These are phyloP conservation scores for Acleris sparsana DNA, from an alignment of 2,888 invertebrate species.

Conservation along the genomic window DNA sequence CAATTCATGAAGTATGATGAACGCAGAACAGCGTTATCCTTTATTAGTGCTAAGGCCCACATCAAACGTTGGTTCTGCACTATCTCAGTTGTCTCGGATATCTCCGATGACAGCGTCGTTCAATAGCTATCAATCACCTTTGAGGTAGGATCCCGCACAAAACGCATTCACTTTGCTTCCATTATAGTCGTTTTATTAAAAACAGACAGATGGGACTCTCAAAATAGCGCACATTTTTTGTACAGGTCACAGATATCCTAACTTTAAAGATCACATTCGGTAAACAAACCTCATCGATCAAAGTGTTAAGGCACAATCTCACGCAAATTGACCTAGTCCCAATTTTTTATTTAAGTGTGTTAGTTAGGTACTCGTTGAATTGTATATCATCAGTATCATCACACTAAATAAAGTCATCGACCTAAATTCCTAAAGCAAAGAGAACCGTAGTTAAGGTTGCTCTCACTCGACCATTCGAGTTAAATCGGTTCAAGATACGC, in stretches of 20 bases:
- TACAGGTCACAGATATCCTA: neutral
- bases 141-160: conserved; percentile 35
- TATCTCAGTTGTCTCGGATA: conserved; percentile 32
- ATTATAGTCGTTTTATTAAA: conserved; percentile 12
- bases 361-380: neutral
- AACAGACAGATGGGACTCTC: conserved; percentile 15
- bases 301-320: too few relatives aligned
- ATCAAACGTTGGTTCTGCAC: conserved; percentile 15
- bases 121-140: conserved; percentile 22
- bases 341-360: neutral
- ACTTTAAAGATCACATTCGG: too few relatives aligned
- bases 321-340: too few relatives aligned
- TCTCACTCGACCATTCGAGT: conserved; percentile 64
- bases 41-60: conserved; percentile 12
- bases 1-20: neutral
- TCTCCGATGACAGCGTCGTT: conserved; percentile 21
- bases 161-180: conserved; percentile 7
- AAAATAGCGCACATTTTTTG: conserved; percentile 6
- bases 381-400: neutral
- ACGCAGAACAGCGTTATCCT: conserved; percentile 21
- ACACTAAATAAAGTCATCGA: neutral
- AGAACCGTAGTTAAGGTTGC: conserved; percentile 47
- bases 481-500: conserved; percentile 55
- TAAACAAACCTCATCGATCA: too few relatives aligned
- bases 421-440: conserved; percentile 12